Evolutionary conservation across 2,888 invertebrate genomes (phyloP).

Genomic region (Dasypolia templi): DNA sequence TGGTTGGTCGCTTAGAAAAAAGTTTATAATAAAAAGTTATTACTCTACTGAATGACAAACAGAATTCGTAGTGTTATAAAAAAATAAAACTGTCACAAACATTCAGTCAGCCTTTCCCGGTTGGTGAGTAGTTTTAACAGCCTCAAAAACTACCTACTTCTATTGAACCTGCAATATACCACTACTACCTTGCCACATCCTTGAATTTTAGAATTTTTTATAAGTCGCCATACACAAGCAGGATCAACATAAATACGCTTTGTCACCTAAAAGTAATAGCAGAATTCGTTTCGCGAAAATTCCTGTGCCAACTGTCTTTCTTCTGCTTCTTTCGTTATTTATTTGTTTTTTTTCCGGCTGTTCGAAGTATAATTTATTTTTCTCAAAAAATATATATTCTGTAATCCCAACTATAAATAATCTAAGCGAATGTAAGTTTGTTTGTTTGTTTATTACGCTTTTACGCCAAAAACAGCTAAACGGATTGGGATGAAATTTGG

Average conservation of each 20-base stretch:
- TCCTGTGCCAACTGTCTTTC: not conserved
- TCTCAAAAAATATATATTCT: no score
- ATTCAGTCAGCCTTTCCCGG: not conserved
- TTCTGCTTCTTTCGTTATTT: conserved; percentile 19
- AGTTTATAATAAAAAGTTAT: not conserved
- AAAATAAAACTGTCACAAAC: not conserved
- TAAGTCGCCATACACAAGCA: not conserved
- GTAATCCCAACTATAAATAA: no score
- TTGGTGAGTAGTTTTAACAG: not conserved
- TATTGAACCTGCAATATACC: not conserved
- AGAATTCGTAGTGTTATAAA: not conserved
- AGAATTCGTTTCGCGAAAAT: conserved; percentile 12
- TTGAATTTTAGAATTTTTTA: not conserved
- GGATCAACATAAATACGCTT: not conserved
- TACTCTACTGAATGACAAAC: not conserved
- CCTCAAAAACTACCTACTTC: not conserved
- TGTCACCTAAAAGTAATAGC: conserved; percentile 16
- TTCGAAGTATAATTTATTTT: no score
- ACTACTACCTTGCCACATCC: not conserved
- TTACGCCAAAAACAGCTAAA: no score
- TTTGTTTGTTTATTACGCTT: no score
- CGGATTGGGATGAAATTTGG: no score
- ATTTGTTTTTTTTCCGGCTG: not conserved
- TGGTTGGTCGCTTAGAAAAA: not conserved
- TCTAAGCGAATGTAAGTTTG: no score